Evolutionary conservation across 1,140 invertebrate species (phyloP), one percentile per base, ranked within the genome.

Genomic region (Bombus sibiricus): DNA sequence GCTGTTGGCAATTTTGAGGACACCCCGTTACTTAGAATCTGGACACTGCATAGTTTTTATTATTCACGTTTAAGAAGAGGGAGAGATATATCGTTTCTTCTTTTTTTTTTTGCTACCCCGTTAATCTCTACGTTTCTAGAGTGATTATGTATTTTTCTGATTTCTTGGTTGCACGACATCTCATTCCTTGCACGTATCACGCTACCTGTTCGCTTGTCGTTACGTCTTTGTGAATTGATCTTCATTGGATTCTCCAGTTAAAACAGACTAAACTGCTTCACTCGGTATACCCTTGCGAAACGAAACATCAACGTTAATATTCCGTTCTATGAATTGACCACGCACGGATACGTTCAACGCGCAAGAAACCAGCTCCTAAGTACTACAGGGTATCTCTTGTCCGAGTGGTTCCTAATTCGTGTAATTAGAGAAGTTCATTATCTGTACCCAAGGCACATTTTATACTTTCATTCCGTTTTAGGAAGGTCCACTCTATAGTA

Each of bases 401-500:
- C 74, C 89, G 77, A 92, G 88, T 92, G 91, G 86, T 68, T 90
- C 90, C 86, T 88, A 91, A 93, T 92, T 83, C 75, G 82, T 84
- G 79, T 88, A 87, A 90, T 91, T 87, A 85, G 84, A 85, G 77
- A 92, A 83, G 84, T 87, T 89, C 85, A 91, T 90, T 93, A 93
- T 92, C 90, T 94, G 94, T 91, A 95, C 94, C 92, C 92, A 95
- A 95, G 94, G 94, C 94, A 95, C 94, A 93, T 93, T 94, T 92
- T 94, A 94, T 93, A 95, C 94, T 95, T 94, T 95, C 94, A 94
- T 92, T 93, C 90, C 88, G 91, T 93, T 93, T 91, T 92, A 94
- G 91, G 91, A 94, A 94, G 91, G 90, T 94, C 89, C 92, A 92
- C 89, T 90, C 91, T 92, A 92, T 69, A 91, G 87, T 89, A 91